These are phyloP conservation scores for Nemopilema nomurai DNA, from an alignment of 30 jellyfish, hydroid and myxozoan species.

Conservation along the genomic window DNA sequence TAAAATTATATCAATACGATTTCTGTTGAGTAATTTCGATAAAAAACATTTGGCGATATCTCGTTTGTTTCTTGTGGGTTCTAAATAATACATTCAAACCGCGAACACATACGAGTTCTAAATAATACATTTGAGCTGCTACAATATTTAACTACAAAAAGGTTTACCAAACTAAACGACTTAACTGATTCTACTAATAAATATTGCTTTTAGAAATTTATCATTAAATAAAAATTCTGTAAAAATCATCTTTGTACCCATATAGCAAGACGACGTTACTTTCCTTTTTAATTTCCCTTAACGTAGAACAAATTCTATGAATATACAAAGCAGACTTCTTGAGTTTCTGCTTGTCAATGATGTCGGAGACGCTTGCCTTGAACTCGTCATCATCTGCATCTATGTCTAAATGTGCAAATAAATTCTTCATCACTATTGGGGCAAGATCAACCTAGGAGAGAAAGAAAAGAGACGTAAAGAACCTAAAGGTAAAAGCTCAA, in stretches of 20 bases:
- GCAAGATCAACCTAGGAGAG: slow-evolving; percentile 73
- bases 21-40: too few relatives aligned
- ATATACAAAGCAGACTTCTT: slow-evolving; percentile 39
- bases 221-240: slow-evolving; percentile 48
- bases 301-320: slow-evolving; percentile 51
- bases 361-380: slow-evolving; percentile 73
- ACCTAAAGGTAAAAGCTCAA: too few relatives aligned
- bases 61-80: too few relatives aligned
- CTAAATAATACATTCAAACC: too few relatives aligned
- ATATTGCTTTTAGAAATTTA: background rate
- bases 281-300: slow-evolving; percentile 51
- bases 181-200: too few relatives aligned
- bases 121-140: too few relatives aligned
- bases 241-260: slow-evolving; percentile 61
- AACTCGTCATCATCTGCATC: slow-evolving; percentile 89
- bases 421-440: slow-evolving; percentile 47
- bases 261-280: slow-evolving; percentile 64
- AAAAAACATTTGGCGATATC: too few relatives aligned
- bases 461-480: background rate
- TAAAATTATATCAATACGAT: too few relatives aligned
- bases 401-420: slow-evolving; percentile 78
- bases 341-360: slow-evolving; percentile 61
- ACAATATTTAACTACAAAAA: too few relatives aligned
- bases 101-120: too few relatives aligned
- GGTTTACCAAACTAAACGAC: too few relatives aligned